These are phyloP conservation scores for Noctua pronuba DNA, from an alignment of 2,888 invertebrate species.

Conservation along the genomic window DNA sequence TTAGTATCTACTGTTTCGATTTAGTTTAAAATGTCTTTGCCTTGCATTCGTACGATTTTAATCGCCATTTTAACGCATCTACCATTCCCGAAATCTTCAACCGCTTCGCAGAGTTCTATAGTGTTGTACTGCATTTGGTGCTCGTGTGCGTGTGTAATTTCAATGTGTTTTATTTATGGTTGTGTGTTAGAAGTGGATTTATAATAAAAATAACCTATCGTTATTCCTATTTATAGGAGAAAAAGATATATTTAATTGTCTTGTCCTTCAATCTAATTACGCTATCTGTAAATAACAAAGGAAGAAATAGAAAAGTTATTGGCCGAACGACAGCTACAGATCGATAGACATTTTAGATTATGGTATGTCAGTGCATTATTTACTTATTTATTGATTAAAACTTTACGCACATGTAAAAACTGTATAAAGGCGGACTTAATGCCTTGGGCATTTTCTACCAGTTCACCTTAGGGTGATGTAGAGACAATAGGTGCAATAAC, in stretches of 20 bases:
- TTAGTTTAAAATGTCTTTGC: not conserved
- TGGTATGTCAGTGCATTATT: not conserved
- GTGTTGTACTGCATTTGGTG: not conserved
- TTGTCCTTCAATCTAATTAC: not conserved
- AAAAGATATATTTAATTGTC: not conserved
- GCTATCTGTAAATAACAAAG: not conserved
- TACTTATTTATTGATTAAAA: no score
- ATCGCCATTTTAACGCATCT: not conserved
- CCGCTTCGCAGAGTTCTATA: not conserved
- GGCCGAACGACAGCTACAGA: not conserved
- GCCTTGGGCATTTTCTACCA: no score
- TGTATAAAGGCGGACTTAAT: no score
- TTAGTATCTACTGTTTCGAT: not conserved
- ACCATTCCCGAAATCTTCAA: not conserved
- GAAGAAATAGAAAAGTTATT: not conserved
- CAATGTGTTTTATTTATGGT: not conserved
- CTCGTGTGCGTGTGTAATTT: not conserved
- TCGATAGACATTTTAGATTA: not conserved
- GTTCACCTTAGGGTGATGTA: no score
- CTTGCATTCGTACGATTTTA: not conserved
- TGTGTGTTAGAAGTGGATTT: not conserved
- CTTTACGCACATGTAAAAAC: no score
- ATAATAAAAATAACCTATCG: not conserved
- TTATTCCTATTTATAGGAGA: not conserved
- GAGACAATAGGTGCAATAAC: no score